Base-by-base conservation (phyloP, 2,888 invertebrate genomes). In the Heliconius ismenius region DNA sequence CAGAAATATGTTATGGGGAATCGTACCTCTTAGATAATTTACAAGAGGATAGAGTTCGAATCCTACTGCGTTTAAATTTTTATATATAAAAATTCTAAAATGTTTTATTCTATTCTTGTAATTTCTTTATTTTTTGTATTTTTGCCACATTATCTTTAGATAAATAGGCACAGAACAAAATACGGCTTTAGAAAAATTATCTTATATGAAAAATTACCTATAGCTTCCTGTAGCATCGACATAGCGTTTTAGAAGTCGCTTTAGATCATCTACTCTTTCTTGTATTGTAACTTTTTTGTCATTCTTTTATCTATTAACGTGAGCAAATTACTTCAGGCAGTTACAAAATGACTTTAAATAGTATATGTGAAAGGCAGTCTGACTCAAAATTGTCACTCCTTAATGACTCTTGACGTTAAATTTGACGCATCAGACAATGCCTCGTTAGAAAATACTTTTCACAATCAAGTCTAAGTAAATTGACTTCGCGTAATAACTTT, bases 351-450 rank as follows among this genome's bases (percentile, higher is more conserved):
- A 58, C 4, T 39, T 70, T 70, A 58, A 54, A 58, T 70, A 58
- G 54, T 32, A 70, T 58, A 58, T 70, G 54, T 58, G 70, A 70
- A 70, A 70, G 70, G 32, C 13, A 24, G 24, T 58, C 67, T 39
- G 39, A 24, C 67, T 39, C 67, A 43, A 67, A 67, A 54, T 58
- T 70, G 54, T 70, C 58, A 58, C 58, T 32, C 58, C 58, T 70
- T 70, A 58, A 70, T 32, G 70, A 58, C n/a, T 32, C 36, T 58
- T 70, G 7, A 58, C 58, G 70, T 70, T 58, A 70, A 70, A 70
- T 32, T 70, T 58, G 70, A 70, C 36, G 36, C 32, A 58, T 58
- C 58, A 70, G 58, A 70, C 70, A 70, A 58, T 70, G 36, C n/a
- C 36, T 58, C 70, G 58, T 70, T 36, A 58, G 54, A 24, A 70